Base-by-base conservation (phyloP, 2,113 vertebrate species). In the Saccopteryx leptura region DNA sequence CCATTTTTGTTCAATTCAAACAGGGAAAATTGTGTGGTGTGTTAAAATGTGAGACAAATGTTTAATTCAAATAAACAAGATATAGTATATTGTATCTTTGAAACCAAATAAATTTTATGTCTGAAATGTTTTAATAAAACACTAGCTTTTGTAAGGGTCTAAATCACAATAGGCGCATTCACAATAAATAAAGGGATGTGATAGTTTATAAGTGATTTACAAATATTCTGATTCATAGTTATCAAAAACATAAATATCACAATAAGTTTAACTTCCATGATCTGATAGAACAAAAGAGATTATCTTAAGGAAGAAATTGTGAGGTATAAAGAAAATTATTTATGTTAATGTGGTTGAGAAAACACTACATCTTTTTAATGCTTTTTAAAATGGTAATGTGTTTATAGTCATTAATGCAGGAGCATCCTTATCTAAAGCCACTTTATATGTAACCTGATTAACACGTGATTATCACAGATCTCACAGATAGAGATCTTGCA, bases 401-500 rank as follows among this genome's bases (percentile, higher is more conserved):
- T 76, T 85, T 72, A 26, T 6, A n/a, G 65, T 61, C 33, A 50
- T 81, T 33, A 90, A 88, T 93, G 86, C 4, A 96, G 18, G 7
- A 76, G 4, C 4, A 26, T 89, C 11, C 9, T 97, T 95, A 90
- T 82, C 84, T 97, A 24, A 4, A 87, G 13, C 39, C 84, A 78
- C 24, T 96, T 94, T 91, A 60, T 5, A 95, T 31, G 11, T 56
- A 63, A 95, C n/a, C 83, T 92, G 39, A 65, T 96, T 93, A 93
- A 18, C 76, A 94, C 79, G 26, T 85, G 12, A 79, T 89, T 96
- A 90, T 97, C 78, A 95, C 78, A 96, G 61, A 84, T 93, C 66
- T 92, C 54, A 60, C 33, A 82, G 71, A 90, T 90, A 54, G 87
- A 95, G 65, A 90, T 94, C 63, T 92, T 93, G 6, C 1, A 75